These are phyloP conservation scores for Eueides isabella DNA, from an alignment of 1,140 invertebrate species.

Conservation along the genomic window DNA sequence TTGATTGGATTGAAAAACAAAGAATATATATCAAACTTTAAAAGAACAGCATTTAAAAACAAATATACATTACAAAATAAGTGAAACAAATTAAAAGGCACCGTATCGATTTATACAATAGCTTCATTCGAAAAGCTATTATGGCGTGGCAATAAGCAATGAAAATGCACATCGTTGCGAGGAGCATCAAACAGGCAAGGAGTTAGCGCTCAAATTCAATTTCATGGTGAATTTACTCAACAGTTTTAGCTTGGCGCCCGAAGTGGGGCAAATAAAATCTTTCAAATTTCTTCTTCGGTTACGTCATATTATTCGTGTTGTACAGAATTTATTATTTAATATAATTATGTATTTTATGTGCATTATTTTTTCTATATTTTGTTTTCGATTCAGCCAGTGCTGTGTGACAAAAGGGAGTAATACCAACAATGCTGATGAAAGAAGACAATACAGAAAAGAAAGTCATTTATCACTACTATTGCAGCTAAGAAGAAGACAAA, in stretches of 20 bases:
- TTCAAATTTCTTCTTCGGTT: background rate
- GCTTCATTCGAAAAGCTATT: conserved; percentile 27
- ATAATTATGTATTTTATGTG: background rate
- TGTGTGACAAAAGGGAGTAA: too few species aligned
- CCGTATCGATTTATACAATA: conserved; percentile 20
- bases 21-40: too few species aligned
- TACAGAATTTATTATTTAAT: background rate
- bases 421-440: too few species aligned
- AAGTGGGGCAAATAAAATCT: conserved; percentile 10
- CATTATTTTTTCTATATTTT: background rate
- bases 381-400: too few species aligned
- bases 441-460: too few species aligned
- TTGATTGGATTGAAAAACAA: too few species aligned
- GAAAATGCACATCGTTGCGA: conserved; percentile 35
- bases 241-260: conserved; percentile 33
- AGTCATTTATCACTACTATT: too few species aligned
- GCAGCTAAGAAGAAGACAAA: too few species aligned
- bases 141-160: conserved; percentile 38
- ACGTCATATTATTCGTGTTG: background rate
- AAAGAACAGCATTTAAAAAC: background rate
- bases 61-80: background rate
- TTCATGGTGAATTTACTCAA: conserved; percentile 46
- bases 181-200: conserved; percentile 36
- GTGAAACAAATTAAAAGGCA: background rate
- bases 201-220: conserved; percentile 47